Conservation (phyloP, 2,797 vertebrate genomes). For the Lycodopsis pacificus region DNA sequence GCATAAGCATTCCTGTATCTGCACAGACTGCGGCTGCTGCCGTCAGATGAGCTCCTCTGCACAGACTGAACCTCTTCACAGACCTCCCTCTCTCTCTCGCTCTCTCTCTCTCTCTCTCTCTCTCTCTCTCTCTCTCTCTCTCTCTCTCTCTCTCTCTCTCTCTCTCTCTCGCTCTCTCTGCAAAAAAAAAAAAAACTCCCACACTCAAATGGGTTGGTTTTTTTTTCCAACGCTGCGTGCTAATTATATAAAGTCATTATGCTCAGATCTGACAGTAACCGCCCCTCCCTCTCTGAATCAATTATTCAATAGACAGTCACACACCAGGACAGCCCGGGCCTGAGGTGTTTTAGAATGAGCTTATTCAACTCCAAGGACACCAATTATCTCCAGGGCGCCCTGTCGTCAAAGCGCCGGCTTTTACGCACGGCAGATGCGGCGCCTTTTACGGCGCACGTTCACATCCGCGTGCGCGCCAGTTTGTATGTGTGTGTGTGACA, state of each 20-base stretch:
- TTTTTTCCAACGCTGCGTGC: conserved; percentile 80
- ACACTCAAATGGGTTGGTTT: conserved; percentile 64
- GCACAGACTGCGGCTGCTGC: conserved; percentile 55
- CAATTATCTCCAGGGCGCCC: conserved; percentile 77
- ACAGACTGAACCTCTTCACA: conserved; percentile 36
- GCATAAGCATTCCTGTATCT: conserved; percentile 58
- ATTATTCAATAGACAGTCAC: conserved; percentile 96
- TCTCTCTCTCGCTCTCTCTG: conserved; percentile 54
- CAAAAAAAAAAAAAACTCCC: conserved; percentile 48
- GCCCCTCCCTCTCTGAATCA: conserved; percentile 92
- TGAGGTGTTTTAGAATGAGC: conserved; percentile 81
- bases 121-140: conserved; percentile 5
- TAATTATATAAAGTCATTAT: conserved; percentile 99
- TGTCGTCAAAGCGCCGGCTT: conserved; percentile 58
- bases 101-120: conserved; percentile 43
- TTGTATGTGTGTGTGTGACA: neutral
- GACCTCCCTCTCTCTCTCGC: conserved; percentile 1
- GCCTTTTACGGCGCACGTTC: conserved; percentile 5
- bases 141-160: conserved; percentile 36
- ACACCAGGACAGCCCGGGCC: conserved; percentile 83
- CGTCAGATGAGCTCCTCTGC: conserved; percentile 52
- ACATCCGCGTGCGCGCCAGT: neutral
- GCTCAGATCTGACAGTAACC: conserved; percentile 95
- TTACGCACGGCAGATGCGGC: conserved; percentile 52
- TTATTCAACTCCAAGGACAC: conserved; percentile 83